These are phyloP conservation scores for Heliocidaris erythrogramma DNA, from an alignment of 35 echinoderm and acorn worm genomes.

Conservation along the genomic window DNA sequence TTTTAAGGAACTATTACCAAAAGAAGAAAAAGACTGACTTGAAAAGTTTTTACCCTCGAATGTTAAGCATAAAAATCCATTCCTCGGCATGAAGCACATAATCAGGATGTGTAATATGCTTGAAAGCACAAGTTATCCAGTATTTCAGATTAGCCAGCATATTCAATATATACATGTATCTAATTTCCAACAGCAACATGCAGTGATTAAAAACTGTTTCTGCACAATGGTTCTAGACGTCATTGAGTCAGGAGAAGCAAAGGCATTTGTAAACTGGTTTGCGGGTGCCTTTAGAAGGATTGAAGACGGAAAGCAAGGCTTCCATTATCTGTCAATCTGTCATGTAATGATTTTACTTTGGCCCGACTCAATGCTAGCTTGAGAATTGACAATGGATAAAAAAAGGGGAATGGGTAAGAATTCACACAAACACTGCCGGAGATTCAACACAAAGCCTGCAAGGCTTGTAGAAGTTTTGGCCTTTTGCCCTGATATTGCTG, in stretches of 20 bases:
- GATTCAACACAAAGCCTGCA: neutral
- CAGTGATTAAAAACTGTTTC: neutral
- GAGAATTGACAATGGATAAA: neutral
- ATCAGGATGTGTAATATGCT: constrained; percentile 19
- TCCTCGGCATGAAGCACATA: constrained; percentile 24
- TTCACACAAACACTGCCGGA: neutral
- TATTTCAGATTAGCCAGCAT: constrained; percentile 14
- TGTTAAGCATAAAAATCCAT: constrained; percentile 27
- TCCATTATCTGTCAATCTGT: neutral
- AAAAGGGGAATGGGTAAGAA: neutral
- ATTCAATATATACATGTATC: neutral
- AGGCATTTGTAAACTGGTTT: neutral
- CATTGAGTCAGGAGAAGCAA: neutral
- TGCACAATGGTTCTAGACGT: neutral
- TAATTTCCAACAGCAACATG: neutral
- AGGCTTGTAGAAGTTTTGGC: neutral
- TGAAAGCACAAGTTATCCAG: constrained; percentile 42
- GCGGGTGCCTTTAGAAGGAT: neutral
- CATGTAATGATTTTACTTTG: neutral
- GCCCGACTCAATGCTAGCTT: neutral
- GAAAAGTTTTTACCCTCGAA: constrained; percentile 22
- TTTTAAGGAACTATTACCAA: too few relatives aligned
- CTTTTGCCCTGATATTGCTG: neutral
- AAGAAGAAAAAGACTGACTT: neutral
- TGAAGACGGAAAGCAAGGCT: neutral